phyloP scores from a whole-genome alignment of 2,113 vertebrate species.

The Eleginops maclovinus region DNA sequence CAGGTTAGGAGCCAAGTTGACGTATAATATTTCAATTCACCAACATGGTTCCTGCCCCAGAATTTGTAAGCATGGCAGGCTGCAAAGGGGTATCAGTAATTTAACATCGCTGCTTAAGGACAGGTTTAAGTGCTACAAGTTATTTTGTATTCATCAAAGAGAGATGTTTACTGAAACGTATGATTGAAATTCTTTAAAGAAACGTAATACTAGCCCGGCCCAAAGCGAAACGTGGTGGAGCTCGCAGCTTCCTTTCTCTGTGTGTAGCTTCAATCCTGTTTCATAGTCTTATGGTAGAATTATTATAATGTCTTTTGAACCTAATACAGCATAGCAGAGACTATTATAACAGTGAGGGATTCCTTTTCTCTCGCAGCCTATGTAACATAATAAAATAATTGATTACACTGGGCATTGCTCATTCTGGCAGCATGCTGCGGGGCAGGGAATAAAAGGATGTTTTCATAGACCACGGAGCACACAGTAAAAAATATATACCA shows the following conservation, averaged over 20 bases:
- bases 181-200: slow-evolving; percentile 28
- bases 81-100: slow-evolving; percentile 21
- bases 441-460: slow-evolving; percentile 39
- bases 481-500: slow-evolving; percentile 2
- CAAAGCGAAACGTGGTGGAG: background rate
- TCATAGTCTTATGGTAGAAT: slow-evolving; percentile 40
- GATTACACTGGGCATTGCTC: slow-evolving; percentile 53
- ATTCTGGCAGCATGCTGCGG: slow-evolving; percentile 28
- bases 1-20: slow-evolving; percentile 19
- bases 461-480: slow-evolving; percentile 32
- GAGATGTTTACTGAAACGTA: slow-evolving; percentile 27
- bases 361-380: slow-evolving; percentile 46
- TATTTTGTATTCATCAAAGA: slow-evolving; percentile 52
- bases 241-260: slow-evolving; percentile 25
- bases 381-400: slow-evolving; percentile 66
- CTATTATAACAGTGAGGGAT: slow-evolving; percentile 37
- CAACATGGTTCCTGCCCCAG: slow-evolving; percentile 15
- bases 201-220: background rate
- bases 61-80: slow-evolving; percentile 2
- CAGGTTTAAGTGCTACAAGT: slow-evolving; percentile 49
- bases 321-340: slow-evolving; percentile 42
- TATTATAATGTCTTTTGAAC: slow-evolving; percentile 35
- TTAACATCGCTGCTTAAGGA: slow-evolving; percentile 53
- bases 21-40: slow-evolving; percentile 4
- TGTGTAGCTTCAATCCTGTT: slow-evolving; percentile 47